Conservation (phyloP, 2,888 invertebrate genomes). For the Deroplatys truncata region DNA sequence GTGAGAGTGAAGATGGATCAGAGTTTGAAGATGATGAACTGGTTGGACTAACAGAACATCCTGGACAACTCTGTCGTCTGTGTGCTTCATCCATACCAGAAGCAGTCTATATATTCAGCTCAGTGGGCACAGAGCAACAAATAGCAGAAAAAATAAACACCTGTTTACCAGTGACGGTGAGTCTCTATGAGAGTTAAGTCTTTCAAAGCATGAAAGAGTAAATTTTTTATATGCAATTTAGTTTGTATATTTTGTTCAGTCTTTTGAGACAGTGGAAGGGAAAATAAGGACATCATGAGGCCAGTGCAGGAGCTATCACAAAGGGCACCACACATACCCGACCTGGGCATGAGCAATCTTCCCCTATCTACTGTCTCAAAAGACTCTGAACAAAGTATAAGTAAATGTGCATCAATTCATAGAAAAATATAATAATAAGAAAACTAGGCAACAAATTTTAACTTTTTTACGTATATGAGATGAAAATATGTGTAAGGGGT, state of each 20-base stretch:
- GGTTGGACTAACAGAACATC: neutral
- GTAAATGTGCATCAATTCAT: neutral
- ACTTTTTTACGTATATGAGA: too few relatives aligned
- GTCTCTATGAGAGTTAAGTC: neutral
- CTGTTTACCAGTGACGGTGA: slow-evolving; percentile 28
- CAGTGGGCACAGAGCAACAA: slow-evolving; percentile 16
- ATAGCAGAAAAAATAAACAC: slow-evolving; percentile 31
- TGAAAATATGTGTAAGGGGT: too few relatives aligned
- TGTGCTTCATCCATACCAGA: slow-evolving; percentile 22
- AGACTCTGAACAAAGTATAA: too few relatives aligned
- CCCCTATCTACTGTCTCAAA: too few relatives aligned
- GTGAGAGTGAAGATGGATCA: neutral
- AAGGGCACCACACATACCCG: too few relatives aligned
- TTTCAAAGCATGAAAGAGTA: neutral
- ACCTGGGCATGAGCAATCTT: too few relatives aligned
- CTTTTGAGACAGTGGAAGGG: too few relatives aligned
- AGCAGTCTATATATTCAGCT: slow-evolving; percentile 24
- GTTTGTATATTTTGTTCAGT: too few relatives aligned
- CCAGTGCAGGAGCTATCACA: too few relatives aligned
- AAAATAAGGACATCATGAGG: too few relatives aligned
- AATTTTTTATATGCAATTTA: neutral
- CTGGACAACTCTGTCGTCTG: slow-evolving; percentile 26
- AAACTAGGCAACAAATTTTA: neutral
- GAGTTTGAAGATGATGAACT: neutral
- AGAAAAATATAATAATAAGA: neutral